A percentile compares a stretch with the other conserved stretches of the same genome.
These are phyloP conservation scores for Peromyscus maniculatus DNA, from an alignment of 2,113 vertebrate genomes.

Conservation along the genomic window DNA sequence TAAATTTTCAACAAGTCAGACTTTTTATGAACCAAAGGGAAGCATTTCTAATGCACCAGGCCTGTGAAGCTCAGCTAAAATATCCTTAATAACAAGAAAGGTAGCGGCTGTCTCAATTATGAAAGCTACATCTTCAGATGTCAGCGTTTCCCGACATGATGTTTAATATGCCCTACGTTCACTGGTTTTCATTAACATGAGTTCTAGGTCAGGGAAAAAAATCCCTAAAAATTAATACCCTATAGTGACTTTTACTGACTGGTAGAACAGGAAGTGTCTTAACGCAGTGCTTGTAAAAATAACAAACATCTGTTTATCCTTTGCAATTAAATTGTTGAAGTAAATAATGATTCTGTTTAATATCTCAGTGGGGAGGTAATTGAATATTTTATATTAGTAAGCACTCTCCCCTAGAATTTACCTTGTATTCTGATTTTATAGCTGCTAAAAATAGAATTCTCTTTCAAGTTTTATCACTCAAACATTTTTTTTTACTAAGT, in stretches of 20 bases:
- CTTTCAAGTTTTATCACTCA: constrained; percentile 13
- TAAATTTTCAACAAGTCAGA: background rate
- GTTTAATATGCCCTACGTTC: background rate
- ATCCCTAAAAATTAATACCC: background rate
- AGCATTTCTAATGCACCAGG: background rate
- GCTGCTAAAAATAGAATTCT: constrained; percentile 24
- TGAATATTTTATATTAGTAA: constrained; percentile 5
- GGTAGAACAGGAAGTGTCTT: background rate
- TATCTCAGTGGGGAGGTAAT: background rate
- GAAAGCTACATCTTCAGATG: background rate
- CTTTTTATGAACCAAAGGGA: background rate
- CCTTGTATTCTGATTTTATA: background rate
- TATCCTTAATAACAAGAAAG: background rate
- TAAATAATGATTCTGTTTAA: background rate
- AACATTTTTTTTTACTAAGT: background rate
- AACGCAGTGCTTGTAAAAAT: background rate
- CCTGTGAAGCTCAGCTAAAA: background rate
- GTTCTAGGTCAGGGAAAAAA: constrained; percentile 44
- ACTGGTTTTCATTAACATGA: background rate
- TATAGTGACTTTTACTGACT: background rate
- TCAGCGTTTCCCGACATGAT: constrained; percentile 4
- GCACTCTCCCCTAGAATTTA: background rate
- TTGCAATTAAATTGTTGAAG: constrained; percentile 42
- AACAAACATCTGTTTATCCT: constrained; percentile 9
- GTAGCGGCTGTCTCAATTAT: background rate